Base-by-base conservation (phyloP, 2,797 vertebrate species). In the Danio kyathit region DNA sequence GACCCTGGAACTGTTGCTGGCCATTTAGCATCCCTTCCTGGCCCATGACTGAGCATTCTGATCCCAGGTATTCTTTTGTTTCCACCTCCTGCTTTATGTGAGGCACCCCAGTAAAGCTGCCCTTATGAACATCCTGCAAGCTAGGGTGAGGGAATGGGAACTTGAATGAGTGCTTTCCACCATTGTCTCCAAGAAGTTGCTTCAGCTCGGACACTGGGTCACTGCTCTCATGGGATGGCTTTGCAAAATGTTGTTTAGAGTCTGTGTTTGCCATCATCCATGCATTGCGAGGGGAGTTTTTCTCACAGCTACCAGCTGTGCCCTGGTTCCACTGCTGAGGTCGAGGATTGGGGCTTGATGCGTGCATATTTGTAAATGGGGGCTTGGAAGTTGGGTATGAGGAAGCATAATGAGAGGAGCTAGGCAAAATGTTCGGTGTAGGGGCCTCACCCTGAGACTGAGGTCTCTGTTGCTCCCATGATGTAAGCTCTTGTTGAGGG, bases 191-290 rank as follows among this genome's bases (percentile, higher is more conserved):
- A 82, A 99, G 92, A 69, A 99, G 92, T 83, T 98, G 97, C 88
- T 98, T 97, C 84, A 99, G 94, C 88, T 98, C 96, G 0, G 96
- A 95, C 97, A 98, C 97, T 64, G 97, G 97, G 86, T 99, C 96
- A 8, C 89, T 92, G 16, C 89, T 90, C 86, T 82, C 87, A 38
- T 88, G 90, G 85, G 86, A 90, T 5, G 89, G 84, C 60, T 88
- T 86, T 43, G 85, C 86, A 61, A 90, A 90, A 83, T 86, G 87
- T 75, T 89, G 86, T 29, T 90, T 92, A 64, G 92, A 76, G 63
- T 93, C 93, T 21, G 91, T 84, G 84, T 91, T 94, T 69, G 88
- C 82, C 86, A 72, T 90, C 91, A 89, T 94, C 92, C 90, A 94
- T 82, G 85, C 85, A 86, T 90, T 94, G 70, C 85, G 80, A 54